A percentile compares a stretch with the other conserved stretches of the same genome.
Conservation (phyloP, 2,888 invertebrate genomes). For the Idaea straminata region DNA sequence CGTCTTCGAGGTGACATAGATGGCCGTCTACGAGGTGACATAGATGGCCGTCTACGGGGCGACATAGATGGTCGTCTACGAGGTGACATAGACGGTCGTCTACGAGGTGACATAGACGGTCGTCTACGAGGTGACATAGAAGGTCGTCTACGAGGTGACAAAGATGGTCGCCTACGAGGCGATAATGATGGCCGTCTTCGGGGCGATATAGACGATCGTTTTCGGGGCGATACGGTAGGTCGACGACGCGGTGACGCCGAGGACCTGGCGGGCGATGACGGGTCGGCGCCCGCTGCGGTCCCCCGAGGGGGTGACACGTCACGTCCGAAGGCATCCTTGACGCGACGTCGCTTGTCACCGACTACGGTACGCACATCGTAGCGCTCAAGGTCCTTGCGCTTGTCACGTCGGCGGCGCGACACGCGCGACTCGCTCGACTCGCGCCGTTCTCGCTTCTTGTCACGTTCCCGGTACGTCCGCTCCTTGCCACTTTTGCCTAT, state of each 20-base stretch:
- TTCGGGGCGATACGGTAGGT: conserved; percentile 18
- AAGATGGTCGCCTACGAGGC: conserved; percentile 26
- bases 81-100: conserved; percentile 22
- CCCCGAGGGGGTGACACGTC: conserved; percentile 77
- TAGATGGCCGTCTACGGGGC: conserved; percentile 26
- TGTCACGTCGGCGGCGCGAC: conserved; percentile 70
- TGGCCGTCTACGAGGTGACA: conserved; percentile 81
- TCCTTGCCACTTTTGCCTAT: conserved; percentile 82
- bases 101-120: conserved; percentile 15
- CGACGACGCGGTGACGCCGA: conserved; percentile 8
- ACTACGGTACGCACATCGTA: conserved; percentile 91
- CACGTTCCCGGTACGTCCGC: conserved; percentile 86
- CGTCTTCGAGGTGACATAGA: conserved; percentile 84
- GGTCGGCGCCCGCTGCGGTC: conserved; percentile 23
- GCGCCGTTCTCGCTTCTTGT: conserved; percentile 33
- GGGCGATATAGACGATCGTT: conserved; percentile 17
- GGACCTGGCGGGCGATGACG: conserved; percentile 14
- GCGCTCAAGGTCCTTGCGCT: conserved; percentile 88
- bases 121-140: not conserved
- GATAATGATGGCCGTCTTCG: conserved; percentile 28
- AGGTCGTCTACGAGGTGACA: conserved; percentile 16
- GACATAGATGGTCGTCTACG: conserved; percentile 28
- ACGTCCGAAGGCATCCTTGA: conserved; percentile 89
- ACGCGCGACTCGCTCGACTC: conserved; percentile 49
- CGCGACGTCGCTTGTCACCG: conserved; percentile 82